Base-by-base conservation (phyloP, 2,888 invertebrate genomes). In the Drosophila cognata region DNA sequence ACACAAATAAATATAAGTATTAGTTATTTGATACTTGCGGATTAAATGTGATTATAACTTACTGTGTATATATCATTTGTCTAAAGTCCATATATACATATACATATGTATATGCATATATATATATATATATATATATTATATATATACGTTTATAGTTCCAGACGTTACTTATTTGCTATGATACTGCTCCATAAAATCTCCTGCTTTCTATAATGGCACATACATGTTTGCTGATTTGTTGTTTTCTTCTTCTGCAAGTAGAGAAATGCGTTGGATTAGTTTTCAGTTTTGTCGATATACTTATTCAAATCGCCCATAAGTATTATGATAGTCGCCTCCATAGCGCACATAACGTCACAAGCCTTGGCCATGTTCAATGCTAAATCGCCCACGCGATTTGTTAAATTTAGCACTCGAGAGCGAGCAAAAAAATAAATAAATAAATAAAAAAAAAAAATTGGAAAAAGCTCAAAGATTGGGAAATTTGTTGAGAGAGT, bases 281-380 rank as follows among this genome's bases (percentile, higher is more conserved):
- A 46, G 41, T 41, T 65, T 73, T 25, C 16, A 33, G 38, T 18
- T 73, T 33, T 35, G 31, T 52, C 29, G 38, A 58, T 28, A 33
- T 65, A 51, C 36, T 51, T 52, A 38, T 56, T 59, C 71, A 60
- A 63, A 56, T 80, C 65, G 58, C 48, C 67, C 57, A 79, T 62
- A 67, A 71, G 79, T 68, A 84, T 74, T 71, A 68, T 69, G 63
- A 58, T 77, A 59, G 61, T 48, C 76, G 67, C 53, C 51, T 57
- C 50, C 62, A 55, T 16, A 63, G 57, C 78, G 28, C 50, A 38
- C 28, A 56, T 13, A 38, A 65, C 84, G 87, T 84, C 84, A 84
- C 84, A 79, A 79, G 87, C 83, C 84, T 85, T 90, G 90, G 81
- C 79, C 88, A 88, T 77, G 75, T 77, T 88, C 87, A 88, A 90